A percentile compares a stretch with the other conserved stretches of the same genome.
Conservation (phyloP, 2,797 vertebrate species). For the Parotocinclus haroldoi region DNA sequence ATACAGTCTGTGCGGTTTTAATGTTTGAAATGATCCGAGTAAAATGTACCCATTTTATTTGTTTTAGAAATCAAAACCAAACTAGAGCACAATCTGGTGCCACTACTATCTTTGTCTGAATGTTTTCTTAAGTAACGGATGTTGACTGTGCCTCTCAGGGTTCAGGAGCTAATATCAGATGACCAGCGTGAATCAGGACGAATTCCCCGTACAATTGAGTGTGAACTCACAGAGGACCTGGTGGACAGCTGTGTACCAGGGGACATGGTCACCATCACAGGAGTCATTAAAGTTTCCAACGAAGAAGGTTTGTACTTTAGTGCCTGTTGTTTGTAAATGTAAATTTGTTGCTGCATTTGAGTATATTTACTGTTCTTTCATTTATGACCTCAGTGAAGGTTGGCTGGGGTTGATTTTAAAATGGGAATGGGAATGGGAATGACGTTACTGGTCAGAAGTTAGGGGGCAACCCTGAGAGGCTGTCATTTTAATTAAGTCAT, state of each 20-base stretch:
- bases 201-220: constrained; percentile 93
- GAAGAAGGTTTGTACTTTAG: constrained; percentile 75
- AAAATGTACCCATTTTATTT: no score
- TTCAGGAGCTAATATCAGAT: constrained; percentile 89
- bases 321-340: no score
- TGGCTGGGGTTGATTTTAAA: constrained; percentile 15
- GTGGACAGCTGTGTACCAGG: constrained; percentile 96
- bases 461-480: background rate
- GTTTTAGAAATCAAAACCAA: no score
- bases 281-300: constrained; percentile 86
- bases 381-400: no score
- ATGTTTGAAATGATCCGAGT: no score
- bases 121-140: no score
- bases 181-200: constrained; percentile 91
- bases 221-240: constrained; percentile 89
- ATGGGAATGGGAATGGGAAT: background rate
- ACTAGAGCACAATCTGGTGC: no score
- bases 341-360: no score
- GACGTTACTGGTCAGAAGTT: background rate
- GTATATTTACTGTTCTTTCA: background rate
- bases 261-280: constrained; percentile 87
- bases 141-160: constrained; percentile 61
- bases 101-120: no score
- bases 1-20: no score
- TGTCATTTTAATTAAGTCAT: constrained; percentile 3